Percentiles rank a stretch among this genome's conserved stretches.
phyloP scores from a whole-genome alignment of 2,888 invertebrate genomes.

The Cantharis lateralis region DNA sequence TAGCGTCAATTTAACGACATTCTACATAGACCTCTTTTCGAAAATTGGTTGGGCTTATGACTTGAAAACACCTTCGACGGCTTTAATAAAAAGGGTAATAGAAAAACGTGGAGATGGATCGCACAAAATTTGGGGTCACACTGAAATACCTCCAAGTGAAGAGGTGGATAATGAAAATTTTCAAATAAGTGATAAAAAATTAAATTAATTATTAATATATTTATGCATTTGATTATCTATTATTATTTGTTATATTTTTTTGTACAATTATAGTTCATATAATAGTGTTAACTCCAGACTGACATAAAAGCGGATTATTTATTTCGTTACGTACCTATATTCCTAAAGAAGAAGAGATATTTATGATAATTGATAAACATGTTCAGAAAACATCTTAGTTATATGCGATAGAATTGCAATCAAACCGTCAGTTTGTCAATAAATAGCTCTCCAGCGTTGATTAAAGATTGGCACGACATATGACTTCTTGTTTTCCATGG shows the following conservation, averaged over 20 bases:
- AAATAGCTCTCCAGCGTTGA: no score
- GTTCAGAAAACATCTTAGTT: no score
- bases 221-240: neutral
- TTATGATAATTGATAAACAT: no score
- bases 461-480: no score
- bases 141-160: neutral
- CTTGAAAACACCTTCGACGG: slow-evolving; percentile 67
- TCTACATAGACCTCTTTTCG: slow-evolving; percentile 71
- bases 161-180: neutral
- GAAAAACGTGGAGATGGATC: slow-evolving; percentile 75
- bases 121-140: slow-evolving; percentile 52
- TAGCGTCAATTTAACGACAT: slow-evolving; percentile 70
- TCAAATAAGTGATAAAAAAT: slow-evolving; percentile 1
- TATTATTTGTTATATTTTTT: neutral
- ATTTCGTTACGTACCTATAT: neutral
- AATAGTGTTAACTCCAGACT: neutral
- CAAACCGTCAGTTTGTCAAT: no score
- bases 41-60: slow-evolving; percentile 80
- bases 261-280: neutral
- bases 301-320: neutral
- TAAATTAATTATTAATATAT: neutral
- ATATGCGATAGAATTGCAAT: no score
- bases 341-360: no score
- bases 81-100: slow-evolving; percentile 71
- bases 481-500: no score